Base-by-base conservation (phyloP, 2,797 vertebrate genomes). In the Neosilurus mollespiculum region DNA sequence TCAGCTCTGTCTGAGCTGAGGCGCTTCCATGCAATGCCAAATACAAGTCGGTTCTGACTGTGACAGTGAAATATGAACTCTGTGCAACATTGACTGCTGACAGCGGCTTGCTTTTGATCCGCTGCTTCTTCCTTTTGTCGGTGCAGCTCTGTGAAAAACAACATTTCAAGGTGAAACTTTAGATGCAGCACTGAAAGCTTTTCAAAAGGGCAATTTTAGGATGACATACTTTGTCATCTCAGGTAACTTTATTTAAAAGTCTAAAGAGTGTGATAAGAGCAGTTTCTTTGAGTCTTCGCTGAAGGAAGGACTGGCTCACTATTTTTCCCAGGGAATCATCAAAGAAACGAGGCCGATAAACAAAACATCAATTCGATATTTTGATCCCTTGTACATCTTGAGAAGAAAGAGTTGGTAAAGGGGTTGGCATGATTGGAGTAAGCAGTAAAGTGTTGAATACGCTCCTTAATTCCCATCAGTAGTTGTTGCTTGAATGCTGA, bases 151-250 rank as follows among this genome's bases (percentile, higher is more conserved):
- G 49, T 30, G 66, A 64, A 62, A 53, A 83, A 51, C 10, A 18
- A 82, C 67, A 34, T 84, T 70, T 83, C 85, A 89, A 87, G 85
- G 84, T 87, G 85, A 88, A 83, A 78, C 22, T 0, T n/a, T 22
- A 79, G 53, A 81, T 58, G 65, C 62, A 83, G 53, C 62, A 49
- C 10, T 78, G 24, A 81, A 77, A 77, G 75, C 75, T 69, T 85
- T 82, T 80, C 43, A 83, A 79, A 58, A 24, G 24, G 51, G 8
- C 62, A 78, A 61, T 84, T 82, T 84, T 75, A 77, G 51, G 53
- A 80, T 64, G 75, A 80, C 64, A 80, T 24, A 66, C 79, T 77
- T 24, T 84, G 75, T 82, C 59, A 72, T 61, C 81, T 82, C 70
- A 12, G 56, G 54, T 82, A 73, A 73, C 81, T 71, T 84, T 72